phyloP scores from a whole-genome alignment of 1,140 invertebrate genomes.

The Centruroides vittatus region DNA sequence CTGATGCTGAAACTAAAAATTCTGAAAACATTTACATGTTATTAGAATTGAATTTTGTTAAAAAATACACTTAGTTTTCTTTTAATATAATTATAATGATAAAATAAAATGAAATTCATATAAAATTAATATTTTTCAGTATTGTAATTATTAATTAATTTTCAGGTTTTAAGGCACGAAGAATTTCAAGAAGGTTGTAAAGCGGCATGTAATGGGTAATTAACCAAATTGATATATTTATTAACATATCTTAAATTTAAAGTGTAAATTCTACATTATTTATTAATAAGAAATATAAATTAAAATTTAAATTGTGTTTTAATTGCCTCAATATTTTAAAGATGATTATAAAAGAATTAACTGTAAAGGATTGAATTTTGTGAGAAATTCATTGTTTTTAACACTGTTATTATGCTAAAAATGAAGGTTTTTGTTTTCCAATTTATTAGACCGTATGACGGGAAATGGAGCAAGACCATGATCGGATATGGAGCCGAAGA shows the following conservation, averaged over 20 bases:
- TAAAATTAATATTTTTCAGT: neutral
- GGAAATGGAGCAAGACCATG: constrained; percentile 99
- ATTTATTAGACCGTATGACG: constrained; percentile 72
- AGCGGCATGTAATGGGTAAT: constrained; percentile 90
- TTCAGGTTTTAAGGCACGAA: constrained; percentile 81
- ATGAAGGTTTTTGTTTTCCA: neutral
- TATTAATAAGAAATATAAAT: too few species aligned
- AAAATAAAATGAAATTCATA: neutral
- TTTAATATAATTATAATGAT: neutral
- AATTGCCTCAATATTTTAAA: too few species aligned
- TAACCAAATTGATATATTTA: neutral
- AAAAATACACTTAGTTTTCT: neutral
- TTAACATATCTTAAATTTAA: too few species aligned
- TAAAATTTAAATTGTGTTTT: too few species aligned
- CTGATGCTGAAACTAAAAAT: too few species aligned
- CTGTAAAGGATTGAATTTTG: too few species aligned
- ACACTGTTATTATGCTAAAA: constrained; percentile 2
- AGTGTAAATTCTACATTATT: too few species aligned
- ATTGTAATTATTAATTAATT: constrained; percentile 7
- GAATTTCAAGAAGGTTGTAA: constrained; percentile 93
- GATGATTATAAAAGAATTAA: too few species aligned
- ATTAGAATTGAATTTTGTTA: neutral
- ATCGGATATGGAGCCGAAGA: constrained; percentile 94
- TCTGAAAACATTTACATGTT: too few species aligned
- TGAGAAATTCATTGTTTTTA: neutral